Percentiles rank a stretch among this genome's conserved stretches.
Conservation (phyloP, 2,797 vertebrate genomes). For the Tragelaphus oryx region DNA sequence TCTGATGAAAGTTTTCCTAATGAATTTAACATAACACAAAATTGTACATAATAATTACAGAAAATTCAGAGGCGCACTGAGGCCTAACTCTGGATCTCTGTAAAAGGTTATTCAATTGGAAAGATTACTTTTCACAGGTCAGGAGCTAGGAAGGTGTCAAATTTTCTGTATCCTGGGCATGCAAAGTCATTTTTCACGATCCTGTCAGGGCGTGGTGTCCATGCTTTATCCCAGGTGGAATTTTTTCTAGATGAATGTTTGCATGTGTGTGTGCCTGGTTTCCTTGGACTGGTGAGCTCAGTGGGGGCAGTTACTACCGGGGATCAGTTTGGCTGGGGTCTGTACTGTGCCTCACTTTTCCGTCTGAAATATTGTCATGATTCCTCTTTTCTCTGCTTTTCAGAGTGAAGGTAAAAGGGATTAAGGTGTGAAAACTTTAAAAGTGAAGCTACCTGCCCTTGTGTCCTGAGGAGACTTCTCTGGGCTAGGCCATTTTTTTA, state of each 20-base stretch:
- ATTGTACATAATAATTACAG: not conserved
- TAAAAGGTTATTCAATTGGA: not conserved
- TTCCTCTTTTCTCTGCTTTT: not conserved
- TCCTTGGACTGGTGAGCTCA: not conserved
- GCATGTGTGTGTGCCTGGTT: not conserved
- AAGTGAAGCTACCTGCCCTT: not conserved
- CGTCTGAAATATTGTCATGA: not conserved
- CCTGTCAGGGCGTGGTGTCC: not conserved
- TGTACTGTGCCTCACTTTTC: not conserved
- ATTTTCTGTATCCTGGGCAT: not conserved
- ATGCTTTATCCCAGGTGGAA: not conserved
- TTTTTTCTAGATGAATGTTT: not conserved
- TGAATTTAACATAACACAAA: not conserved
- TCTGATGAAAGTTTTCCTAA: not conserved
- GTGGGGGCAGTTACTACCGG: not conserved
- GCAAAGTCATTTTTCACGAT: not conserved
- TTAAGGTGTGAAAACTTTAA: not conserved
- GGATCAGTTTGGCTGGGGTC: not conserved
- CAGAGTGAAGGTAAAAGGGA: not conserved
- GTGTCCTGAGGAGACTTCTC: not conserved
- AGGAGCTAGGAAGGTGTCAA: not conserved
- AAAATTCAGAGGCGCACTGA: not conserved
- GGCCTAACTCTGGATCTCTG: not conserved
- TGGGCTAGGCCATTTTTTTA: not conserved
- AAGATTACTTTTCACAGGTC: not conserved